Conservation (phyloP, 2,797 vertebrate species). For the Enteromius treurensis region DNA sequence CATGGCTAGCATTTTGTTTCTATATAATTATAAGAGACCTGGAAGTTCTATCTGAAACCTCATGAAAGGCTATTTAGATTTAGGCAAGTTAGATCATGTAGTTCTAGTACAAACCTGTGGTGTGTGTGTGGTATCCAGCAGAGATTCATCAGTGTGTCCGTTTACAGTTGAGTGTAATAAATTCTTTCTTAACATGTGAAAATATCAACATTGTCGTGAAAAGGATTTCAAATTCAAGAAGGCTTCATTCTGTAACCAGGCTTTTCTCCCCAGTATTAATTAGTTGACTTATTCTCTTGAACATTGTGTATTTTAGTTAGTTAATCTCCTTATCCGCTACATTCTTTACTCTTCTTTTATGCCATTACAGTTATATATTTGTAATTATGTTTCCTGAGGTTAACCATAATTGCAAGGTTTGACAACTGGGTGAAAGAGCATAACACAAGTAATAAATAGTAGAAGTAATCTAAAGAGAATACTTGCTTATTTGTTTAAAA, state of each 20-base stretch:
- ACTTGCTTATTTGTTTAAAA: not conserved
- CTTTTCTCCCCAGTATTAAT: not conserved
- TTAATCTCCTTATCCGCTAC: not conserved
- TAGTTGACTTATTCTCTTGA: not conserved
- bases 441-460: not conserved
- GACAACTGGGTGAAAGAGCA: not conserved
- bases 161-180: not conserved
- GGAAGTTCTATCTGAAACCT: not conserved
- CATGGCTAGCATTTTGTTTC: conserved; percentile 26
- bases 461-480: not conserved
- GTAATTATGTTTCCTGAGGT: not conserved
- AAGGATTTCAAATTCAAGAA: not conserved
- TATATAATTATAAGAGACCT: conserved; percentile 26
- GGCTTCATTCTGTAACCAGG: not conserved
- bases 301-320: not conserved
- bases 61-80: not conserved
- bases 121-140: not conserved
- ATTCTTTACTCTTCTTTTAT: not conserved
- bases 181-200: not conserved
- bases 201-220: not conserved
- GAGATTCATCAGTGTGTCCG: not conserved
- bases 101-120: not conserved
- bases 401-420: not conserved
- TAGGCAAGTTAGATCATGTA: not conserved
- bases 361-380: not conserved